These are phyloP conservation scores for Cepaea nemoralis DNA, from an alignment of 1,140 invertebrate genomes.

Conservation along the genomic window DNA sequence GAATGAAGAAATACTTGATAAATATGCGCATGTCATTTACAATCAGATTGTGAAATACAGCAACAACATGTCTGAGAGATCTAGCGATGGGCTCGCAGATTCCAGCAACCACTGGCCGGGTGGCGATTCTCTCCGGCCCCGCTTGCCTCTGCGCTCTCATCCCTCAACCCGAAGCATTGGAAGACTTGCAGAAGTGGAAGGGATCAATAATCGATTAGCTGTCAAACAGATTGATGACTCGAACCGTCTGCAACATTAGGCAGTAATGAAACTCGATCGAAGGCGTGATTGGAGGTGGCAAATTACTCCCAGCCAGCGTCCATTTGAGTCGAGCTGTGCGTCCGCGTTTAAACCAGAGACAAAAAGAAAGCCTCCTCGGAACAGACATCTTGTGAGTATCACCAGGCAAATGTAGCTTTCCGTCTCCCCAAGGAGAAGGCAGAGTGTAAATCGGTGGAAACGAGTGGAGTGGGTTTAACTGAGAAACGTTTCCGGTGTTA, in stretches of 20 bases:
- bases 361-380: background rate
- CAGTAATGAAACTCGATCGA: slow-evolving; percentile 11
- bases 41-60: too few relatives aligned
- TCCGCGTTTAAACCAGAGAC: background rate
- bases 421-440: background rate
- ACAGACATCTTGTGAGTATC: slow-evolving; percentile 2
- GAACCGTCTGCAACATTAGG: background rate
- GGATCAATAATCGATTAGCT: slow-evolving; percentile 16
- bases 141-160: background rate
- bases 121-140: background rate
- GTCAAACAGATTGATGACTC: slow-evolving; percentile 6
- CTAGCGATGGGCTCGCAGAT: too few relatives aligned
- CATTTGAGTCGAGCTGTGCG: background rate
- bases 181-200: background rate
- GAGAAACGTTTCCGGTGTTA: background rate
- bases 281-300: slow-evolving; percentile 5
- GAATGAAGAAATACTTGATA: too few relatives aligned
- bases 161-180: background rate
- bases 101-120: background rate
- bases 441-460: background rate
- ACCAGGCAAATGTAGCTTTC: background rate
- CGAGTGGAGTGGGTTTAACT: background rate
- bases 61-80: too few relatives aligned
- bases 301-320: background rate
- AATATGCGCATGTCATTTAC: too few relatives aligned